A percentile compares a stretch with the other conserved stretches of the same genome.
phyloP scores from a whole-genome alignment of 2,888 invertebrate species.

The Desoria tigrina region DNA sequence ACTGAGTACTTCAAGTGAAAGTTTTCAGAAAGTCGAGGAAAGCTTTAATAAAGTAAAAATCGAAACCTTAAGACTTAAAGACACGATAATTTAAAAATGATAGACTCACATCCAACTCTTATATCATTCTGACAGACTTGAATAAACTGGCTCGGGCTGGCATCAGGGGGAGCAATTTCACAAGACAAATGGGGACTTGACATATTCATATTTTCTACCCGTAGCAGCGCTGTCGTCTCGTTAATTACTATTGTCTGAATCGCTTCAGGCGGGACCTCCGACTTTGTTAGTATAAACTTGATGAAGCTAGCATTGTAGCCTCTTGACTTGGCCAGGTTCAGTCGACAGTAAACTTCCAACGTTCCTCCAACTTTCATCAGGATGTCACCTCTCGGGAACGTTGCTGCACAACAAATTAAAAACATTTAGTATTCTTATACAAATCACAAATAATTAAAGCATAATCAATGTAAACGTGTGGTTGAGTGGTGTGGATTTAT shows the following conservation, averaged over 20 bases:
- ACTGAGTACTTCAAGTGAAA: too few relatives aligned
- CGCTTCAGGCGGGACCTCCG: slow-evolving; percentile 32
- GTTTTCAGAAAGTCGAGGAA: too few relatives aligned
- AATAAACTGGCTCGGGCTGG: slow-evolving; percentile 1
- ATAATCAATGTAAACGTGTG: neutral
- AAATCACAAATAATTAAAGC: neutral
- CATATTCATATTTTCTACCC: slow-evolving; percentile 62
- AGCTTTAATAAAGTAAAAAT: too few relatives aligned
- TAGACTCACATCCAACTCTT: slow-evolving; percentile 63
- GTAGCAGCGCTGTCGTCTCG: slow-evolving; percentile 65
- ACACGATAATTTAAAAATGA: neutral
- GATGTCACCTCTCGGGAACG: slow-evolving; percentile 64
- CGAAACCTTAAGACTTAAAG: too few relatives aligned
- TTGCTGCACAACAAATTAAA: slow-evolving; percentile 55
- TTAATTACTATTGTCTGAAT: slow-evolving; percentile 62
- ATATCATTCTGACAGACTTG: slow-evolving; percentile 63
- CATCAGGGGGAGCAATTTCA: slow-evolving; percentile 56
- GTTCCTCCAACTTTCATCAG: slow-evolving; percentile 64
- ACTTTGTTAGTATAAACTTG: slow-evolving; percentile 56
- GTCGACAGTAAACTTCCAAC: slow-evolving; percentile 67
- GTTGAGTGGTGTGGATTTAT: slow-evolving; percentile 4
- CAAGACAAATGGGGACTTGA: slow-evolving; percentile 64
- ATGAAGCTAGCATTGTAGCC: slow-evolving; percentile 62
- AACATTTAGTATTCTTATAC: too few relatives aligned
- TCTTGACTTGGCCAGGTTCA: slow-evolving; percentile 61